Base-by-base conservation (phyloP, 2,797 vertebrate species). In the Halcyon leucocephala region DNA sequence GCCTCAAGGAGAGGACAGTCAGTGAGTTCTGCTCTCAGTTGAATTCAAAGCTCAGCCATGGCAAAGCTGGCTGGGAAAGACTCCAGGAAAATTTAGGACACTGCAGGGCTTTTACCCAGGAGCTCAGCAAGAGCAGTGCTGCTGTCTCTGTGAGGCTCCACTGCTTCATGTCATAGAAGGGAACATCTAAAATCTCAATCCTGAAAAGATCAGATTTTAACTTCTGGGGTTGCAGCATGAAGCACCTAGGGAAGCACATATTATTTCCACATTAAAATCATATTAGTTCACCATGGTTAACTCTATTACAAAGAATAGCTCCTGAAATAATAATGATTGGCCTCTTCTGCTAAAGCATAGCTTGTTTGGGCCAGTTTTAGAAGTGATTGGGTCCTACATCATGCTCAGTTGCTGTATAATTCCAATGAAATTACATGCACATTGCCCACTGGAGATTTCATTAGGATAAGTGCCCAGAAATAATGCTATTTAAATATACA, bases 191-290 rank as follows among this genome's bases (percentile, higher is more conserved):
- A 78, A 88, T 44, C 58, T 94, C 70, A 62, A 6, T 44, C 49
- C 25, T 31, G 60, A 57, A 71, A 94, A 89, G 41, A 66, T 7
- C 35, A 76, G 49, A 25, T 69, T 93, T 84, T 81, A 86, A 92
- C 86, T 94, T 85, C 72, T 76, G 83, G 73, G 67, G 66, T 64
- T 95, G 82, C 54, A 85, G 76, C 73, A 33, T 12, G 51, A 70
- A 90, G 83, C 85, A 90, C 71, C 88, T 73, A 89, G 67, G 84
- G 94, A 97, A 92, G 65, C 71, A 62, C 82, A 19, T 96, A 95
- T 94, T 96, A 94, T 95, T 97, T 97, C 86, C 94, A 90, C 96
- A 97, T 97, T 96, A 97, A 97, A 97, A 80, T 74, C 69, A 2
- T 96, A 97, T 97, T 97, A 96, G 90, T 95, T 97, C 91, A 91